Conservation (phyloP, 2,888 invertebrate species). For the Torymus texanus region DNA sequence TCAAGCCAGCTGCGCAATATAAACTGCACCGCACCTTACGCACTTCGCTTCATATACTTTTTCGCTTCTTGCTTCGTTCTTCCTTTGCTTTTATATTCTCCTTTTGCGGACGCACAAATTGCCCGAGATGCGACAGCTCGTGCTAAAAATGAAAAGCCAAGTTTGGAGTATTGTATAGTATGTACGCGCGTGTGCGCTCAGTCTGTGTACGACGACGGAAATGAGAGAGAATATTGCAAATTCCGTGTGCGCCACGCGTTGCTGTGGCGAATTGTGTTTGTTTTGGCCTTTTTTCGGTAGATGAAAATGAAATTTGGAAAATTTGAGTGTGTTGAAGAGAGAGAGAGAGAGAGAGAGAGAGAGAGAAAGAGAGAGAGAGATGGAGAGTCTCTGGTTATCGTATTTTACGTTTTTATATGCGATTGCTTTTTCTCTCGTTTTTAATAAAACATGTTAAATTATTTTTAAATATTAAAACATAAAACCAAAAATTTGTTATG, state of each 20-base stretch:
- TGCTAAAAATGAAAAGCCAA: slow-evolving; percentile 20
- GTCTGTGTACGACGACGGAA: background rate
- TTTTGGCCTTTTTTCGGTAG: background rate
- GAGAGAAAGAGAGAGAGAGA: no score
- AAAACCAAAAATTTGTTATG: no score
- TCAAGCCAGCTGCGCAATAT: slow-evolving; percentile 19
- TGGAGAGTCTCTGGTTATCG: no score
- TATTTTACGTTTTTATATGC: no score
- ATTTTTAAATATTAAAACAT: no score
- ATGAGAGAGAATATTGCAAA: slow-evolving; percentile 6
- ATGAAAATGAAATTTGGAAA: background rate
- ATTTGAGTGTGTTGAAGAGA: no score
- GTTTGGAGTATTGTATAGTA: background rate
- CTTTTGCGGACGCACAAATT: background rate
- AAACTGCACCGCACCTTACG: background rate
- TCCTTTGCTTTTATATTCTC: background rate
- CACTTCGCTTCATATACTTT: background rate
- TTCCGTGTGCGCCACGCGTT: background rate
- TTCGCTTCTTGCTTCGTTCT: background rate
- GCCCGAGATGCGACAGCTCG: background rate
- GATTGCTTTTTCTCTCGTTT: no score
- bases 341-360: no score
- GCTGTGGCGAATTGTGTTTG: background rate
- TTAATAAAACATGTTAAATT: no score
- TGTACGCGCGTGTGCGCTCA: no score